These are phyloP conservation scores for Digitonthophagus gazella DNA, from an alignment of 2,888 invertebrate species.

Conservation along the genomic window DNA sequence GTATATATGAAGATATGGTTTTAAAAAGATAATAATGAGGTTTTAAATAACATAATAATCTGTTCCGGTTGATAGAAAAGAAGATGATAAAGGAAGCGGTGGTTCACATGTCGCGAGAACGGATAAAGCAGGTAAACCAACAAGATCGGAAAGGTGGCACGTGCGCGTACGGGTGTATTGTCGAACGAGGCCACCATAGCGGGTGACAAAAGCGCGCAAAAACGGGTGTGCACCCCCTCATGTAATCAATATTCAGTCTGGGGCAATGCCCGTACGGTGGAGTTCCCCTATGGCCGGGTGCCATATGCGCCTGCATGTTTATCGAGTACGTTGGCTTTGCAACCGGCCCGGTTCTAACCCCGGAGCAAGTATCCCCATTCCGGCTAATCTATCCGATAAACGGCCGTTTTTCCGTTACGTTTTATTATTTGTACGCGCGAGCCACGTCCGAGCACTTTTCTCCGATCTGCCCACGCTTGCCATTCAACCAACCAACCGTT, in stretches of 20 bases:
- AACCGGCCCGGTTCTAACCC: slow-evolving; percentile 4
- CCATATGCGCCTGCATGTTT: slow-evolving; percentile 31
- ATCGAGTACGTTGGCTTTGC: slow-evolving; percentile 24
- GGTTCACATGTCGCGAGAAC: not conserved
- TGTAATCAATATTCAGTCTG: slow-evolving; percentile 31
- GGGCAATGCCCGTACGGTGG: slow-evolving; percentile 30
- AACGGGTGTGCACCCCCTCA: slow-evolving; percentile 32
- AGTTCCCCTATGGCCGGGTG: slow-evolving; percentile 33
- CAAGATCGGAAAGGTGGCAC: slow-evolving; percentile 10
- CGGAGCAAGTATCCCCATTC: not conserved
- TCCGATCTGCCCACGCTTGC: not conserved
- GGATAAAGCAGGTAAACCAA: slow-evolving; percentile 9
- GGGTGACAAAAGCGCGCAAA: slow-evolving; percentile 19
- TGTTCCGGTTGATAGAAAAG: too few relatives aligned
- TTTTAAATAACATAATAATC: too few relatives aligned
- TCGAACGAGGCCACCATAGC: slow-evolving; percentile 10
- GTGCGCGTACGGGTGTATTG: slow-evolving; percentile 1
- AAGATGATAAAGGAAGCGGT: not conserved
- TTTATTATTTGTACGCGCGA: slow-evolving; percentile 6
- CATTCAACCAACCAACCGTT: not conserved
- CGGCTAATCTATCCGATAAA: slow-evolving; percentile 5
- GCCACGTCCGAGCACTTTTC: not conserved
- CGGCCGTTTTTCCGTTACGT: slow-evolving; percentile 11
- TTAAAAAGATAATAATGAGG: not conserved
- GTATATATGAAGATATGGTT: too few relatives aligned